Evolutionary conservation across 2,113 vertebrate species (phyloP).

Genomic region (Spheniscus mendiculus): DNA sequence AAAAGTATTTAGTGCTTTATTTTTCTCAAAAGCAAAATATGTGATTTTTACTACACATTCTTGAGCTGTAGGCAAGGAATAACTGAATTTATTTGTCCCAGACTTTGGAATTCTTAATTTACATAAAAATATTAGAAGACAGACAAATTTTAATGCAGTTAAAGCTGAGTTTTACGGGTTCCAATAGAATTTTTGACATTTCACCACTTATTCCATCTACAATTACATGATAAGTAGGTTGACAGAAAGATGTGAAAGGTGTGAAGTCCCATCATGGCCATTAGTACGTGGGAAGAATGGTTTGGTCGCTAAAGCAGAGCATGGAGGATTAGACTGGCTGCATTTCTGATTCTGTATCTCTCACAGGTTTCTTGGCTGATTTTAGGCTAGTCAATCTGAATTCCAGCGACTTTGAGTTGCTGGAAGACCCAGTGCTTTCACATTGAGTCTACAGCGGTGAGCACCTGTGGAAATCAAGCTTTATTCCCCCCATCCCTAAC

Average conservation of each 20-base stretch:
- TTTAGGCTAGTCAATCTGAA: background rate
- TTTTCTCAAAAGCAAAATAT: background rate
- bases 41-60: background rate
- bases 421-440: background rate
- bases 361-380: background rate
- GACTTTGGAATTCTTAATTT: background rate
- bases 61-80: background rate
- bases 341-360: background rate
- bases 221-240: background rate
- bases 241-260: background rate
- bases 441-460: background rate
- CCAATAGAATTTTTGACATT: background rate
- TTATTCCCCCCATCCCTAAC: background rate
- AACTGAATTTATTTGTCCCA: background rate
- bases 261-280: background rate
- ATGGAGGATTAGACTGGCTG: background rate
- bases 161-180: background rate
- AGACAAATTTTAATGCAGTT: background rate
- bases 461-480: background rate
- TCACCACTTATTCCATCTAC: background rate
- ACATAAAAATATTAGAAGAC: background rate
- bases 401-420: background rate
- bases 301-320: background rate
- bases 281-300: background rate
- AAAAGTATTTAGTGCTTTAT: background rate